Conservation (phyloP, 37 sponge, comb jelly and placozoan genomes). For the Beroe ovata region DNA sequence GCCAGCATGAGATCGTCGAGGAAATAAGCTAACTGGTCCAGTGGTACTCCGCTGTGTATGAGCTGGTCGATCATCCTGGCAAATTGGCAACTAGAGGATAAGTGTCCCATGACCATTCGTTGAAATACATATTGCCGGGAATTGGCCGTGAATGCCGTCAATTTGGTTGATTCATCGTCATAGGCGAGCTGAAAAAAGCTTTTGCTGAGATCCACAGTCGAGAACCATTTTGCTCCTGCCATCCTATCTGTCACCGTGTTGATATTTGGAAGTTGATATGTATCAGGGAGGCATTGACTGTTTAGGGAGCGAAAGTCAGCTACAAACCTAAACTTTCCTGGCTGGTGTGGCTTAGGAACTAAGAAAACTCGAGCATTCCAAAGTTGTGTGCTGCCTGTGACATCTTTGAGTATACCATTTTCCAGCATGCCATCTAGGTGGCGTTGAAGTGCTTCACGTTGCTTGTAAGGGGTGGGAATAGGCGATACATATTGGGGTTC, state of each 20-base stretch:
- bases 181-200: conserved; percentile 21
- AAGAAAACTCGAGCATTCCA: conserved; percentile 34
- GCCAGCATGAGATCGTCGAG: conserved; percentile 12
- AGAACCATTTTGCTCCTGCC: conserved; percentile 42
- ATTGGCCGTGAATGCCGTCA: conserved; percentile 43
- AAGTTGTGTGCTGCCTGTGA: not conserved
- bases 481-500: conserved; percentile 37
- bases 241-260: conserved; percentile 9
- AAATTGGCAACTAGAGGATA: not conserved
- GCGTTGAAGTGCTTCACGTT: not conserved
- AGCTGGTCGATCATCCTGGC: conserved; percentile 46
- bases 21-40: conserved; percentile 12
- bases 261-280: not conserved
- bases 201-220: conserved; percentile 36
- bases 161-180: not conserved
- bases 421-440: not conserved
- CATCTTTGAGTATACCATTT: not conserved
- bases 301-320: conserved; percentile 37
- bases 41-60: not conserved
- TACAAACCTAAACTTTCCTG: conserved; percentile 24
- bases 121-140: not conserved
- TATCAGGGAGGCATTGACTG: conserved; percentile 40
- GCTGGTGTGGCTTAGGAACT: conserved; percentile 25
- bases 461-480: conserved; percentile 27
- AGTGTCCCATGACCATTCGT: conserved; percentile 38